Evolutionary conservation across 2,888 invertebrate genomes (phyloP).

Genomic region (Melangyna quadrimaculata): DNA sequence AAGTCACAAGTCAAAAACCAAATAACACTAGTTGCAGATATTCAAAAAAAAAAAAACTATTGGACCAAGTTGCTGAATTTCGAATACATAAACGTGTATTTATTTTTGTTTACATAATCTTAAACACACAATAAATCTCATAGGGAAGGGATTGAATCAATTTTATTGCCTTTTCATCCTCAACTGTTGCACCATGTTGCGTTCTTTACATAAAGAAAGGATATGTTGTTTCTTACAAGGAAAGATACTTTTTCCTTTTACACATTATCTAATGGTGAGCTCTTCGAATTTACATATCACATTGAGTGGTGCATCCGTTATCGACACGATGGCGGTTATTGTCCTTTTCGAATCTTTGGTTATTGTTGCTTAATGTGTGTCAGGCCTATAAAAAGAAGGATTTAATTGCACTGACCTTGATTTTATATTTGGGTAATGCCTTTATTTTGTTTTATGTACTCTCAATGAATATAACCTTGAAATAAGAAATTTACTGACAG

Average conservation of each 20-base stretch:
- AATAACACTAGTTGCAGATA: not conserved
- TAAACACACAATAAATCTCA: not conserved
- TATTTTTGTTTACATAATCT: not conserved
- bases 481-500: not conserved
- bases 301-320: not conserved
- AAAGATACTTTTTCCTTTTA: not conserved
- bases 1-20: not conserved
- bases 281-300: conserved; percentile 12
- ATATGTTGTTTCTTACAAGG: not conserved
- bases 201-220: not conserved
- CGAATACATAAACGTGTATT: not conserved
- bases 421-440: not conserved
- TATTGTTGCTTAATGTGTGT: not conserved
- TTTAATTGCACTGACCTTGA: conserved; percentile 25
- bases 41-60: not conserved
- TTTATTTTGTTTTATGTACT: not conserved
- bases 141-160: not conserved
- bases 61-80: not conserved
- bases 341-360: not conserved
- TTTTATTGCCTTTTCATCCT: conserved; percentile 29
- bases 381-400: not conserved
- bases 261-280: not conserved
- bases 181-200: not conserved
- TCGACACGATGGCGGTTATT: not conserved
- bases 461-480: not conserved